These are phyloP conservation scores for Propithecus perrieri DNA, from an alignment of 2,797 vertebrate genomes.

Conservation along the genomic window DNA sequence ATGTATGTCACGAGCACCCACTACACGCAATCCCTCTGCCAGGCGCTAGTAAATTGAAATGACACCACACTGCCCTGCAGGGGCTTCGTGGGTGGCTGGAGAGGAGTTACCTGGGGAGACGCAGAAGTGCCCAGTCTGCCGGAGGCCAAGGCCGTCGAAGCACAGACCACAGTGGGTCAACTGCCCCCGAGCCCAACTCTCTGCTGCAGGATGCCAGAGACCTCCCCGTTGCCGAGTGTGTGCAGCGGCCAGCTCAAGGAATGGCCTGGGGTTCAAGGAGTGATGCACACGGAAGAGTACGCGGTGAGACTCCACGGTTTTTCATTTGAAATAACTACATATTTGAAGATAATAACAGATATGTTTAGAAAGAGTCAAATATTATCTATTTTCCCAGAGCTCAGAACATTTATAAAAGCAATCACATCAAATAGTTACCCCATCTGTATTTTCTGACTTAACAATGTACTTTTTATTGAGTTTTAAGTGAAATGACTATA, in stretches of 20 bases:
- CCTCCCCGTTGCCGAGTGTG: rapidly evolving
- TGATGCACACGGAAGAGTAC: rapidly evolving
- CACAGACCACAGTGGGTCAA: rapidly evolving
- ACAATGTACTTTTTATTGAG: background rate
- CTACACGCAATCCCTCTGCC: rapidly evolving
- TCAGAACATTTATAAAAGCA: background rate
- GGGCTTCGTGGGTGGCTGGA: rapidly evolving
- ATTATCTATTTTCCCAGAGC: background rate
- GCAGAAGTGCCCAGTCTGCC: rapidly evolving
- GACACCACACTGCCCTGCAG: rapidly evolving
- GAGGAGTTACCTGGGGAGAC: rapidly evolving
- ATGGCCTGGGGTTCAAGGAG: rapidly evolving
- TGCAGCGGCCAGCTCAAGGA: rapidly evolving
- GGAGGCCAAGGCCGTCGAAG: background rate
- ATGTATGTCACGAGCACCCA: rapidly evolving
- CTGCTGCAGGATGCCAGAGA: rapidly evolving
- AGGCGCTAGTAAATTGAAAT: background rate
- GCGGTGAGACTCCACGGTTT: rapidly evolving
- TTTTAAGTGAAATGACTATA: conserved; percentile 78
- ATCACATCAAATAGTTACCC: background rate
- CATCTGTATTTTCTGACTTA: background rate
- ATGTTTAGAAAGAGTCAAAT: background rate
- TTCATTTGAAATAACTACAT: background rate
- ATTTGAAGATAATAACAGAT: background rate
- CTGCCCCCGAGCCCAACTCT: background rate